These are phyloP conservation scores for Pseudolycoriella hygida DNA, from an alignment of 2,888 invertebrate species.

Conservation along the genomic window DNA sequence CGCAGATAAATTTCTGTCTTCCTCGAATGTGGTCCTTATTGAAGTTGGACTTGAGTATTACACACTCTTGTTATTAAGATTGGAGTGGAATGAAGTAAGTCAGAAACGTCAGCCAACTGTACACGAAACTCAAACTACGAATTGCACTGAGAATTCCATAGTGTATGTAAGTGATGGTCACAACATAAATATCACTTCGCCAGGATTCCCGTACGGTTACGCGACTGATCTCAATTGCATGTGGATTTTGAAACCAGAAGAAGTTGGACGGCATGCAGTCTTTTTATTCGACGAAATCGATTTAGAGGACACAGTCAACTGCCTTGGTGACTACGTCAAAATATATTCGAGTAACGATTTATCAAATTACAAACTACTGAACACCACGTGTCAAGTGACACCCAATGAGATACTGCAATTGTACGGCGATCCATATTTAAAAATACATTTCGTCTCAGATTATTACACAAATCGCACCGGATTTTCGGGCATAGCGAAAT, in stretches of 20 bases:
- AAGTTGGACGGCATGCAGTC: slow-evolving; percentile 41
- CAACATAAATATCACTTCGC: slow-evolving; percentile 38
- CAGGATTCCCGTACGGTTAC: slow-evolving; percentile 60
- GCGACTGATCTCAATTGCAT: slow-evolving; percentile 41
- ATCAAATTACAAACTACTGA: too few relatives aligned
- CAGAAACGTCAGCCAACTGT: slow-evolving; percentile 14
- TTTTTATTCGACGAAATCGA: too few relatives aligned
- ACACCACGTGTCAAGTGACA: slow-evolving; percentile 34
- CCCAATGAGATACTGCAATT: slow-evolving; percentile 21
- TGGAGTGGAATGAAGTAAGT: slow-evolving; percentile 32
- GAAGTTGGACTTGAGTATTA: slow-evolving; percentile 14
- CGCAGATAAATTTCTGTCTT: slow-evolving; percentile 40
- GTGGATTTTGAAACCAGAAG: slow-evolving; percentile 48
- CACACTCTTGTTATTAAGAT: slow-evolving; percentile 31
- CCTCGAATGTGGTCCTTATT: slow-evolving; percentile 46
- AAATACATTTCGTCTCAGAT: slow-evolving; percentile 51
- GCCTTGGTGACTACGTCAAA: too few relatives aligned
- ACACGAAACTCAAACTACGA: slow-evolving; percentile 14
- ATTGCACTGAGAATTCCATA: too few relatives aligned
- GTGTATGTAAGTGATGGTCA: slow-evolving; percentile 15
- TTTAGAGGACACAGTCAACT: too few relatives aligned
- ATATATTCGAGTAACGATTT: too few relatives aligned
- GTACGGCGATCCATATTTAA: slow-evolving; percentile 37
- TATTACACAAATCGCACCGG: slow-evolving; percentile 41
- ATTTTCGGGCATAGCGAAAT: slow-evolving; percentile 37